Percentiles rank a stretch among this genome's conserved stretches.
phyloP scores from a whole-genome alignment of 2,888 invertebrate species.

The Baccha elongata region DNA sequence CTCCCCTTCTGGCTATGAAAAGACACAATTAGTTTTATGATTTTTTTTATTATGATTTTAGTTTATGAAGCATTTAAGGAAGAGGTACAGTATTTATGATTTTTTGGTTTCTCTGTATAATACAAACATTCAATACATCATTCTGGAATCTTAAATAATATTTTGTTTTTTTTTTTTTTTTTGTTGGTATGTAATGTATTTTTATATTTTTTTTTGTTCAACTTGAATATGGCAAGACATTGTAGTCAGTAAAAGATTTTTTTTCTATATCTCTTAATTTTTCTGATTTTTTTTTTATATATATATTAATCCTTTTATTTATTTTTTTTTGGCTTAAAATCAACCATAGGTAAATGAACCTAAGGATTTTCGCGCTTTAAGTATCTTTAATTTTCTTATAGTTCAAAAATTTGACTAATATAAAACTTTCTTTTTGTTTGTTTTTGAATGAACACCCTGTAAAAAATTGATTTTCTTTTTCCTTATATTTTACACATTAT shows the following conservation, averaged over 20 bases:
- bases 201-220: slow-evolving; percentile 29
- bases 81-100: slow-evolving; percentile 61
- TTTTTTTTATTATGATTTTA: slow-evolving; percentile 58
- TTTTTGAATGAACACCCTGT: slow-evolving; percentile 69
- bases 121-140: slow-evolving; percentile 64
- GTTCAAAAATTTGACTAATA: slow-evolving; percentile 63
- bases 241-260: slow-evolving; percentile 27
- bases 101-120: slow-evolving; percentile 30
- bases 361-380: slow-evolving; percentile 46
- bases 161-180: background rate
- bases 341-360: slow-evolving; percentile 35
- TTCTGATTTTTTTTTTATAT: slow-evolving; percentile 3
- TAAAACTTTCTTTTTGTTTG: slow-evolving; percentile 45
- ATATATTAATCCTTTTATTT: background rate
- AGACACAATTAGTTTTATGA: slow-evolving; percentile 40
- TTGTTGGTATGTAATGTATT: slow-evolving; percentile 48
- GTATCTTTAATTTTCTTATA: slow-evolving; percentile 21
- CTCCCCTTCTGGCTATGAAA: no score
- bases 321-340: background rate
- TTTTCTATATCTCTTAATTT: slow-evolving; percentile 11
- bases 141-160: slow-evolving; percentile 31
- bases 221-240: slow-evolving; percentile 57
- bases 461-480: slow-evolving; percentile 58
- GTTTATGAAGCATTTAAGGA: slow-evolving; percentile 65
- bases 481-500: slow-evolving; percentile 50